Evolutionary conservation across 2,113 vertebrate genomes (phyloP).

Genomic region (Leucoraja erinaceus): DNA sequence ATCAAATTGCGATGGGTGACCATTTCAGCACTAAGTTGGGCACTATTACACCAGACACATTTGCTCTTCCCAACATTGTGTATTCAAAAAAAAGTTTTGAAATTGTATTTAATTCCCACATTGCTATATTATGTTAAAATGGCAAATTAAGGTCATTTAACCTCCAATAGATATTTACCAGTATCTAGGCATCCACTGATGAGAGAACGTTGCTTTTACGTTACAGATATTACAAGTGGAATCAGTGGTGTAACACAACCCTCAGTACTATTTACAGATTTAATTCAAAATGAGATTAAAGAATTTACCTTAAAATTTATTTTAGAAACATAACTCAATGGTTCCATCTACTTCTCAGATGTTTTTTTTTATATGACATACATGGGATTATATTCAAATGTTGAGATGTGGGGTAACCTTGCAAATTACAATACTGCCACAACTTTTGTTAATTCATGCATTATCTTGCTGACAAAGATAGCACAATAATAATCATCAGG

Average conservation of each 20-base stretch:
- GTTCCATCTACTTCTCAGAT: neutral
- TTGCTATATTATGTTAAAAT: neutral
- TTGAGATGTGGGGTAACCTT: neutral
- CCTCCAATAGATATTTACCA: neutral
- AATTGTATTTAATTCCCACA: neutral
- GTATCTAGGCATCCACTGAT: neutral
- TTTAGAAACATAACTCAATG: neutral
- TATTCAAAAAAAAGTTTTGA: neutral
- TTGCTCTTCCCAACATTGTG: neutral
- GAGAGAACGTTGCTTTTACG: neutral
- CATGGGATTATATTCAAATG: neutral
- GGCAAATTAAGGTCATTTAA: neutral
- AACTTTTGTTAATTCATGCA: neutral
- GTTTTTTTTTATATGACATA: neutral
- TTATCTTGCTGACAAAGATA: neutral
- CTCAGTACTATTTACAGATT: neutral
- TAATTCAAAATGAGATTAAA: neutral
- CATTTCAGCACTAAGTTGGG: neutral
- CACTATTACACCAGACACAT: neutral
- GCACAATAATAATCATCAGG: constrained; percentile 5
- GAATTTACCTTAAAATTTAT: neutral
- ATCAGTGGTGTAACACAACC: neutral
- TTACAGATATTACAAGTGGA: neutral
- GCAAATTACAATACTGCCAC: neutral
- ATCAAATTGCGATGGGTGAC: neutral